Evolutionary conservation across 2,113 vertebrate genomes (phyloP).

Genomic region (Microcebus ravelobensis): DNA sequence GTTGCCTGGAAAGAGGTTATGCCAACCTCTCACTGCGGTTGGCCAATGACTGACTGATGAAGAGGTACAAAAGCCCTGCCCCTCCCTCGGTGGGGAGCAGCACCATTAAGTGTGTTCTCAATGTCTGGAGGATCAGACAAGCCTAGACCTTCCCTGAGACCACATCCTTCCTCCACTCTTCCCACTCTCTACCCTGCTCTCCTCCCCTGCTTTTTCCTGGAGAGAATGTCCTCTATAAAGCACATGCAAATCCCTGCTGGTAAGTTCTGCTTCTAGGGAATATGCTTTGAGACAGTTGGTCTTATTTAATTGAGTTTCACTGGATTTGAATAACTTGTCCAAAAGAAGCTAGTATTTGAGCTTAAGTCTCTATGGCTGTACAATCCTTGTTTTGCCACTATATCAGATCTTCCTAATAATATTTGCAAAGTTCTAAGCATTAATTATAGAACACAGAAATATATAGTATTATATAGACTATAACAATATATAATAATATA

Average conservation of each 20-base stretch:
- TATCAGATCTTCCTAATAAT: neutral
- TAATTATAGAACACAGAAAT: neutral
- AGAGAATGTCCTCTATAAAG: neutral
- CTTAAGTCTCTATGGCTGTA: neutral
- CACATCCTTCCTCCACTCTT: neutral
- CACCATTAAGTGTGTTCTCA: neutral
- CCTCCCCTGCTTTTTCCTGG: neutral
- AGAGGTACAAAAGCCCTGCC: neutral
- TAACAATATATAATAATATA: neutral
- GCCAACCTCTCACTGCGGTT: neutral
- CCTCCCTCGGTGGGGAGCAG: neutral
- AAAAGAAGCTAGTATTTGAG: neutral
- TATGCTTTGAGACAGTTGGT: neutral
- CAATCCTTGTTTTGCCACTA: neutral
- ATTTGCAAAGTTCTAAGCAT: neutral
- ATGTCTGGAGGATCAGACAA: neutral
- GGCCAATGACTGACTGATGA: neutral
- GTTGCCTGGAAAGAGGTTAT: neutral
- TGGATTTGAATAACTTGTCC: neutral
- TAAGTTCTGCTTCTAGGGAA: neutral
- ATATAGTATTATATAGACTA: neutral
- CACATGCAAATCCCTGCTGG: neutral
- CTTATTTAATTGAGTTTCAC: neutral
- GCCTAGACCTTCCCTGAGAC: neutral
- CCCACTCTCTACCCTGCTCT: neutral